Evolutionary conservation across 2,113 vertebrate genomes (phyloP), one percentile per base, ranked within the genome.

Genomic region (Empidonax traillii): DNA sequence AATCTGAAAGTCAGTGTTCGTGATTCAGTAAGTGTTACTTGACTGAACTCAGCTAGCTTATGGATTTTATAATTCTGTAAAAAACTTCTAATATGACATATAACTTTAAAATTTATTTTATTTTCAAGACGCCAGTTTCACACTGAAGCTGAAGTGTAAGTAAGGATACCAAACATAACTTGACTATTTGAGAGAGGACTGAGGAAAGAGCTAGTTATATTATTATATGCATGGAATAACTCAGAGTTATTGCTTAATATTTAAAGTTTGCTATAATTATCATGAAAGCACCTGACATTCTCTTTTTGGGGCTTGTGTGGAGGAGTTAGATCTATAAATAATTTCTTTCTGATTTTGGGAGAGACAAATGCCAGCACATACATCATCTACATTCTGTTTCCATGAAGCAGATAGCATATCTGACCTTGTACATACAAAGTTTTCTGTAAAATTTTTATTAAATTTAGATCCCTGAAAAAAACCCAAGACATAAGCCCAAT

Each of bases 271-370:
- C 65, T 91, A 73, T 77, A 94, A 88, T 91, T 96, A 80, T 22
- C 63, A 49, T 44, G 46, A 46, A 88, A 91, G 35, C 14, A 71
- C 90, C 92, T 95, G 92, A 79, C 82, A 77, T 56, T 81, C 73
- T 81, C 85, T 90, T 91, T 93, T 55, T 6, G 22, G 35, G 52
- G 19, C 14, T 66, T 83, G 28, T 74, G 56, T 91, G 87, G 90
- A 86, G 85, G 91, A 95, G 93, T 96, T 66, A 46, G 51, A 56
- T 30, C 82, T 93, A 91, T 85, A 96, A 96, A 95, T 95, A 93
- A 80, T 63, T 52, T 63, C 24, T 79, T 89, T 89, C 69, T 92
- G 85, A 68, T 90, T 95, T 73, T 77, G 79, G 66, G 67, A 87
- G 43, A 94, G 69, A 90, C 16, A 93, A 77, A 80, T 88, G 67